phyloP scores from a whole-genome alignment of 2,888 invertebrate genomes.

The Nebria brevicollis region DNA sequence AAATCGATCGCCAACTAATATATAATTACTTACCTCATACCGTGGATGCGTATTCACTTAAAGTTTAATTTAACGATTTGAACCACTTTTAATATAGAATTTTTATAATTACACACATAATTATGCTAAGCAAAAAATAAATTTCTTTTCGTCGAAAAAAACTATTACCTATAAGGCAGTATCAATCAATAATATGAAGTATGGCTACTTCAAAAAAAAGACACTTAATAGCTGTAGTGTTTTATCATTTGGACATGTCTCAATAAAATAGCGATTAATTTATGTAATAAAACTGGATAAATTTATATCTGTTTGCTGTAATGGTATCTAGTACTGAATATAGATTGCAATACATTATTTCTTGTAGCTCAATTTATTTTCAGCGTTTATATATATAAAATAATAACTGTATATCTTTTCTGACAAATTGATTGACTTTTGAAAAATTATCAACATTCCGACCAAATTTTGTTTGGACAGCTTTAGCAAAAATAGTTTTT shows the following conservation, averaged over 20 bases:
- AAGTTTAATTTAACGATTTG: background rate
- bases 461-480: background rate
- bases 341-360: constrained; percentile 17
- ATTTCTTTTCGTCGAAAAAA: background rate
- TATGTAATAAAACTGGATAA: constrained; percentile 25
- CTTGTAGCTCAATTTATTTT: constrained; percentile 26
- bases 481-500: background rate
- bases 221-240: no score
- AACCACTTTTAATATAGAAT: background rate
- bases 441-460: background rate
- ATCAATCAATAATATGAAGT: background rate
- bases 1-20: constrained; percentile 21
- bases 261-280: constrained; percentile 32
- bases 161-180: background rate
- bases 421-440: constrained; percentile 14
- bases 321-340: constrained; percentile 23
- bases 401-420: background rate
- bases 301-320: constrained; percentile 18
- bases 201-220: background rate
- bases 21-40: background rate
- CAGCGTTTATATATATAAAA: background rate
- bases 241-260: constrained; percentile 19
- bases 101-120: constrained; percentile 8
- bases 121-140: background rate
- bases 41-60: background rate